These are phyloP conservation scores for Rhyacichthys aspro DNA, from an alignment of 2,797 vertebrate species.

Conservation along the genomic window DNA sequence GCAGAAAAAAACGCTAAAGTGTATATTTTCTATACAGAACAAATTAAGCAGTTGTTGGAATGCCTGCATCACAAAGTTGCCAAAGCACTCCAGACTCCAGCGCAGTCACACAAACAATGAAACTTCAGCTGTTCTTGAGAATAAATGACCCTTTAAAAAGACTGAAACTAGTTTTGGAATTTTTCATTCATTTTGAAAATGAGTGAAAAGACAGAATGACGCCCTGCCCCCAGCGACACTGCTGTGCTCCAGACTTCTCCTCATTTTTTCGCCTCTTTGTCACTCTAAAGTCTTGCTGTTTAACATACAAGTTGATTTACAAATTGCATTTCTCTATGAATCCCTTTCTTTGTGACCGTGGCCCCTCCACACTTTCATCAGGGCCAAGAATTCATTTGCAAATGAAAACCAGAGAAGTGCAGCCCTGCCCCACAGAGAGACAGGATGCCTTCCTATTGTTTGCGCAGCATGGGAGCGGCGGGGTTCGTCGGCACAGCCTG, in stretches of 20 bases:
- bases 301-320: conserved; percentile 96
- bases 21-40: conserved; percentile 4
- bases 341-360: conserved; percentile 90
- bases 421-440: conserved; percentile 96
- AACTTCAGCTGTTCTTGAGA: conserved; percentile 21
- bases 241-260: conserved; percentile 65
- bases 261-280: conserved; percentile 75
- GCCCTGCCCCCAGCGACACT: conserved; percentile 63
- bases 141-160: conserved; percentile 41
- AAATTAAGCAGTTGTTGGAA: conserved; percentile 6
- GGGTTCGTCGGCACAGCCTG: conserved; percentile 92
- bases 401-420: conserved; percentile 97
- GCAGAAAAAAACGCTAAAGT: background rate
- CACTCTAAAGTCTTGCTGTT: conserved; percentile 81
- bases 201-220: conserved; percentile 53
- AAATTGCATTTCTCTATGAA: conserved; percentile 95
- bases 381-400: conserved; percentile 96
- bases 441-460: conserved; percentile 99
- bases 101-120: conserved; percentile 22
- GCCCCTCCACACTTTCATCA: conserved; percentile 96
- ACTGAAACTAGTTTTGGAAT: conserved; percentile 42
- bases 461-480: conserved; percentile 97
- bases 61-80: conserved; percentile 31
- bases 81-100: conserved; percentile 42
- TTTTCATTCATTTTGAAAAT: conserved; percentile 60